These are phyloP conservation scores for Pyrrhia umbra DNA, from an alignment of 2,888 invertebrate species.

Conservation along the genomic window DNA sequence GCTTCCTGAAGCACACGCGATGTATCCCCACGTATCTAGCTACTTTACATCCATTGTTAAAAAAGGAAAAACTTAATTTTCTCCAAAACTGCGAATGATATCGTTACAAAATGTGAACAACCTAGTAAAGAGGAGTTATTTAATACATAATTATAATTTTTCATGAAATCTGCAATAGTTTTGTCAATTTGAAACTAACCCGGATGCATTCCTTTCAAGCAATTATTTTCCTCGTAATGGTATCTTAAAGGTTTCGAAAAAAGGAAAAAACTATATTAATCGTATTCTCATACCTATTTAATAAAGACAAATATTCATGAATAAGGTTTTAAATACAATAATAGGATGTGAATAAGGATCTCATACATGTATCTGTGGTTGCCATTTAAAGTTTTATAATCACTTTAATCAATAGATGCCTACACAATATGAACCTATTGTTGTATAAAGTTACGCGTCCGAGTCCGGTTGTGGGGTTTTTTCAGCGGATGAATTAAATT, in stretches of 20 bases:
- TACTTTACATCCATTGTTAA: too few species aligned
- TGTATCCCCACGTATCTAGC: too few species aligned
- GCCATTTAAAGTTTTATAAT: constrained; percentile 63
- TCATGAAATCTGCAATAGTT: too few species aligned
- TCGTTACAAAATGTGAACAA: too few species aligned
- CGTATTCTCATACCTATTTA: constrained; percentile 27
- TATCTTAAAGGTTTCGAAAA: constrained; percentile 17
- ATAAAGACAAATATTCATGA: constrained; percentile 4
- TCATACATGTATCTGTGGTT: constrained; percentile 54
- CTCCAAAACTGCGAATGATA: too few species aligned
- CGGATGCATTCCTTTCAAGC: too few species aligned
- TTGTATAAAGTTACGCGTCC: constrained; percentile 5
- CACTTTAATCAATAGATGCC: constrained; percentile 50
- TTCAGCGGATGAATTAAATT: constrained; percentile 42
- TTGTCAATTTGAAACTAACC: neutral
- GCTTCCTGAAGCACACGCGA: too few species aligned
- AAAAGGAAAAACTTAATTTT: too few species aligned
- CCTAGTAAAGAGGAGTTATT: too few species aligned
- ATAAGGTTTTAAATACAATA: constrained; percentile 35
- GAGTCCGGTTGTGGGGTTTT: constrained; percentile 64
- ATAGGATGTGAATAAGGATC: constrained; percentile 70
- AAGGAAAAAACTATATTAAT: constrained; percentile 8
- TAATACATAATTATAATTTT: too few species aligned
- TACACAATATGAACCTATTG: constrained; percentile 32
- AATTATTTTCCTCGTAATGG: constrained; percentile 28